Evolutionary conservation across 2,888 invertebrate species (phyloP), one percentile per base, ranked within the genome.

Genomic region (Drosophila mulleri): DNA sequence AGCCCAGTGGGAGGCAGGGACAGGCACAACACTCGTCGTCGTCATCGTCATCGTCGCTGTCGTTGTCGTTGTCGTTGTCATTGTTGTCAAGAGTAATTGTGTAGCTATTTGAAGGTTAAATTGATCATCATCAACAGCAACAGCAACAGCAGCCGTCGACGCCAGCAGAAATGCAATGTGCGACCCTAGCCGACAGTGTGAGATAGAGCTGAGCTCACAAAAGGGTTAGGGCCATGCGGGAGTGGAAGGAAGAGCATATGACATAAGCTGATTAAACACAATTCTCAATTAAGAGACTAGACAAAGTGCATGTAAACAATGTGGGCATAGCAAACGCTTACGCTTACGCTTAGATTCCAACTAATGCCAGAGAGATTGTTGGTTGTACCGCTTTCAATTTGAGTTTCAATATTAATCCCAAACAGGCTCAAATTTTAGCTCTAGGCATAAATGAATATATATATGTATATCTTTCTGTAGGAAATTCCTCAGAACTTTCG

Each of bases 31-130:
- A 56, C 57, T 64, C 71, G 67, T 79, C 66, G 68, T 61, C 74
- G 53, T 60, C 68, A 66, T 82, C 68, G 72, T 62, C 75, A 70
- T 83, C 70, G 14, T 45, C 20, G 44, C 37, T 16, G 41, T 23
- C 20, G 44, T 44, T 16, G 41, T 56, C 37, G 56, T 39, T 39
- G 48, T 64, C 26, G 73, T 65, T 80, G 72, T 83, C 68, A 76
- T 83, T 76, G 80, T 74, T 78, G 72, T 85, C 83, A 77, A 82
- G 79, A 68, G 81, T 71, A 80, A 80, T 82, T 80, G 74, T 81
- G 68, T 66, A 60, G 69, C 68, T 67, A 83, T 82, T 78, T 83
- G 88, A 89, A 84, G 84, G 84, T 84, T 89, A 82, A 84, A 84
- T 87, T 89, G 79, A 89, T 84, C 78, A 84, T 75, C 75, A 75